These are phyloP conservation scores for Manis pentadactyla DNA, from an alignment of 2,797 vertebrate genomes.

Conservation along the genomic window DNA sequence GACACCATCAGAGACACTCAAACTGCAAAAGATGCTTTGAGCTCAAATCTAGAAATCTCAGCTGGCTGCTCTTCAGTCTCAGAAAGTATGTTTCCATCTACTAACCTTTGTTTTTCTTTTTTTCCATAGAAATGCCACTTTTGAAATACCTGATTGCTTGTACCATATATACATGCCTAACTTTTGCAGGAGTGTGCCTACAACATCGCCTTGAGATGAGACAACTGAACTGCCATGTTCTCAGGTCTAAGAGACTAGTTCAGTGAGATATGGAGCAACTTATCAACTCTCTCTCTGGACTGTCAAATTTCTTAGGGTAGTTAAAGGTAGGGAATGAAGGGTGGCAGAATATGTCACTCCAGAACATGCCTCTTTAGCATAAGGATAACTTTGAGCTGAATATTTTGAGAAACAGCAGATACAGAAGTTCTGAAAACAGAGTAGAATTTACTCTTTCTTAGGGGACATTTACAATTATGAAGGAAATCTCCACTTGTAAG, in stretches of 20 bases:
- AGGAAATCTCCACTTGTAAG: background rate
- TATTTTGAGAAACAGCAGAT: background rate
- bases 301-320: background rate
- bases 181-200: background rate
- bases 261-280: background rate
- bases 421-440: background rate
- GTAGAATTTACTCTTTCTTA: background rate
- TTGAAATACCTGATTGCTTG: background rate
- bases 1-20: background rate
- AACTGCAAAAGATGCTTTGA: background rate
- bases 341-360: background rate
- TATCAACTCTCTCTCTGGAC: background rate
- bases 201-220: background rate
- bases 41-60: background rate
- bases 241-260: background rate
- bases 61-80: background rate
- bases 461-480: background rate
- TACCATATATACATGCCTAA: background rate
- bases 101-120: background rate
- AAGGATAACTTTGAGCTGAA: background rate
- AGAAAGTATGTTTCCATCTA: background rate
- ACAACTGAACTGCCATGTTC: background rate
- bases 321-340: background rate
- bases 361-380: background rate
- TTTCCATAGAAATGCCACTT: background rate